Evolutionary conservation across 2,888 invertebrate species (phyloP), one percentile per base, ranked within the genome.

Genomic region (Eupithecia tripunctaria): DNA sequence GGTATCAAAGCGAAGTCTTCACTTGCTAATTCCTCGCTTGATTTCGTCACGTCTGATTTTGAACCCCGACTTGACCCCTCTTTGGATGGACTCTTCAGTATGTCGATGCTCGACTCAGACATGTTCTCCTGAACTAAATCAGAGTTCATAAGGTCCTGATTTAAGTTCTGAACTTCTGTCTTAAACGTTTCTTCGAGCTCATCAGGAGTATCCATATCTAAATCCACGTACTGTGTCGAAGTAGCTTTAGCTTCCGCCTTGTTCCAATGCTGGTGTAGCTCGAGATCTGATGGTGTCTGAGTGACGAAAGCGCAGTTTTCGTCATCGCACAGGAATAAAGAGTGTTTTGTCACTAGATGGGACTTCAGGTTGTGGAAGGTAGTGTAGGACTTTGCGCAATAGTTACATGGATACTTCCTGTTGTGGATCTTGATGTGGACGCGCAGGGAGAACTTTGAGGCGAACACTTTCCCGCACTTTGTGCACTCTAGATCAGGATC

Each of bases 381-480:
- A 0, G 83, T 77, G 72, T 87, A 95, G 0, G 88, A 83, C 59
- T 87, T 90, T 0, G 81, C 71, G 75, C 95, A 94, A 68, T 82
- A 80, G 0, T 68, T 73, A 77, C 95, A 95, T 0, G 82, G 80
- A 67, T 86, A 85, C 70, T 88, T 88, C 0, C 93, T 83, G 38
- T 82, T 81, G 76, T 95, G 95, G 38, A 93, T 89, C 77, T 91
- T 91, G 18, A 81, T 81, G 76, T 95, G 95, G 21, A 87, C 88
- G 25, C 91, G 89, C 5, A 95, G 81, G 10, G 91, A 91, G 70
- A 90, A 91, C 75, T 94, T 93, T 18, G 94, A 90, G 0, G 94
- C 92, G 81, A 93, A 94, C 0, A 94, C 94, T 82, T 94, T 95
- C 25, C 85, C 86, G 81, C 95, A 95, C 75, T 87, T 88, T 15